These are phyloP conservation scores for Bradypodion pumilum DNA, from an alignment of 2,797 vertebrate genomes.

Conservation along the genomic window DNA sequence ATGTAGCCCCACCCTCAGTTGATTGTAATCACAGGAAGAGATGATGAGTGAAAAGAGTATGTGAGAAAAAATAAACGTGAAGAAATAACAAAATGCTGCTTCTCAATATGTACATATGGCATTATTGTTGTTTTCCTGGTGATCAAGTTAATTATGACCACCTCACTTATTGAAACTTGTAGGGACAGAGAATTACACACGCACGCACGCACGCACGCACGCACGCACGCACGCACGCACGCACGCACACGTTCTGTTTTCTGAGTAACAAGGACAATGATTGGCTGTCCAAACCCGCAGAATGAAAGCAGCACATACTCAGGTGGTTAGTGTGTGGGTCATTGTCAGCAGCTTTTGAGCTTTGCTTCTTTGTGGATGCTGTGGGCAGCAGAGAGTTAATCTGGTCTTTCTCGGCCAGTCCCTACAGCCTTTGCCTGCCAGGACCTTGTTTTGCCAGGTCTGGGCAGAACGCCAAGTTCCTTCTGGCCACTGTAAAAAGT, in stretches of 20 bases:
- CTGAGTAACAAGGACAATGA: background rate
- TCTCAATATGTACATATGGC: background rate
- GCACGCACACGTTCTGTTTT: too few relatives aligned
- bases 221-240: too few relatives aligned
- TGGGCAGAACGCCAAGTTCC: slow-evolving; percentile 48
- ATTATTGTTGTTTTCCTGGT: background rate
- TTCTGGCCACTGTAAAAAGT: slow-evolving; percentile 32
- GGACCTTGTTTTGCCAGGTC: slow-evolving; percentile 33
- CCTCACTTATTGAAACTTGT: background rate
- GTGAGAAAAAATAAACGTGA: too few relatives aligned
- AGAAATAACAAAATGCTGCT: background rate
- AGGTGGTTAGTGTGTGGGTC: background rate
- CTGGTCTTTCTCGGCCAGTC: slow-evolving; percentile 26
- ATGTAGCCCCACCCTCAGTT: background rate
- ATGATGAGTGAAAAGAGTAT: background rate
- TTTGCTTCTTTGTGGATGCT: background rate
- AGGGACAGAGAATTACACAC: background rate
- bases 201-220: too few relatives aligned
- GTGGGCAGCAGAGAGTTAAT: slow-evolving; percentile 35
- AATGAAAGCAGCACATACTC: too few relatives aligned
- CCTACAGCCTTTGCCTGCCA: slow-evolving; percentile 11
- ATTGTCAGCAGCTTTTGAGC: background rate
- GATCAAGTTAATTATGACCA: too few relatives aligned
- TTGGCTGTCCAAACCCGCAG: too few relatives aligned
- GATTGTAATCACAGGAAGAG: background rate